These are phyloP conservation scores for Peucedramus taeniatus DNA, from an alignment of 2,113 vertebrate species.

Conservation along the genomic window DNA sequence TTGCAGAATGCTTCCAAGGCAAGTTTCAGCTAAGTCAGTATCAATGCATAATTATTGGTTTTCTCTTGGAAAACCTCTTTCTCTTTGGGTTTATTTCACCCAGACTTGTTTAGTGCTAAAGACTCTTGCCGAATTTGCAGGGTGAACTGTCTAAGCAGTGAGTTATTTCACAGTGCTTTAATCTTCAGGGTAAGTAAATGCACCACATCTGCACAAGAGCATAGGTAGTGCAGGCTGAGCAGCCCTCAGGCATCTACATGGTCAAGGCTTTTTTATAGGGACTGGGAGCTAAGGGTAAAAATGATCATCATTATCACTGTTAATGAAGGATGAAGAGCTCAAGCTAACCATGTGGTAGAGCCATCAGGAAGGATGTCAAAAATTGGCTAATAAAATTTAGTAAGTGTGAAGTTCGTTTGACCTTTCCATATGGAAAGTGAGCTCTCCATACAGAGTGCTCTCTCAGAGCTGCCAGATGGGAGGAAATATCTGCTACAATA, in stretches of 20 bases:
- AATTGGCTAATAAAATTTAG: not conserved
- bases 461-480: not conserved
- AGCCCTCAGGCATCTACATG: not conserved
- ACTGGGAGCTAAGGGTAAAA: not conserved
- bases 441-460: rapidly evolving
- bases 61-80: not conserved
- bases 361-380: constrained; percentile 14
- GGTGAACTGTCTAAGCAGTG: not conserved
- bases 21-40: not conserved
- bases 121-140: not conserved
- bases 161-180: not conserved
- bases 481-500: not conserved
- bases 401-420: not conserved
- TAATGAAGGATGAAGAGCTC: constrained; percentile 27
- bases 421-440: not conserved
- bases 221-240: not conserved
- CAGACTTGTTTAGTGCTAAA: not conserved
- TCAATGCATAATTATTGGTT: not conserved
- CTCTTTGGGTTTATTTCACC: not conserved
- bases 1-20: not conserved
- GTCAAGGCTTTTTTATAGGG: not conserved
- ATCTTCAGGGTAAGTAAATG: not conserved
- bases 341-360: not conserved
- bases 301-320: not conserved
- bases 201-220: not conserved